A percentile compares a stretch with the other conserved stretches of the same genome.
Evolutionary conservation across 2,113 vertebrate species (phyloP).

Genomic region (Myanophis thanlyinensis): DNA sequence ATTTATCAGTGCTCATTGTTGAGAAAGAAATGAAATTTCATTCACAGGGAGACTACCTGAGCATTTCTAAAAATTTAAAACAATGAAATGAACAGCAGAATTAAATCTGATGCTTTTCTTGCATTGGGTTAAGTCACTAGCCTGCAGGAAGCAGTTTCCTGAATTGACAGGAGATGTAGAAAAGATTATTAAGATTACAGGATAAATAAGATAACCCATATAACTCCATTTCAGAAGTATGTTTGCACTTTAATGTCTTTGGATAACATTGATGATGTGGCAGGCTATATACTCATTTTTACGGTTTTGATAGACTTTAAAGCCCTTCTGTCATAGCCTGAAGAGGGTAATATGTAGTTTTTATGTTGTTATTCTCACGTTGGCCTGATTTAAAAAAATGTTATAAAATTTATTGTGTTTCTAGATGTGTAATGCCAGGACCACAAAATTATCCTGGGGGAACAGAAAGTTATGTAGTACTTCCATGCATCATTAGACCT

Average conservation of each 20-base stretch:
- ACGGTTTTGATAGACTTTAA: neutral
- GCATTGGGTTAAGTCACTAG: neutral
- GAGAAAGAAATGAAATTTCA: neutral
- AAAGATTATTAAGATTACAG: neutral
- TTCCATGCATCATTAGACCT: conserved; percentile 10
- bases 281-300: neutral
- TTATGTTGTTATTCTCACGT: neutral
- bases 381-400: neutral
- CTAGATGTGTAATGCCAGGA: neutral
- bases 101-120: neutral
- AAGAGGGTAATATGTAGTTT: neutral
- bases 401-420: neutral
- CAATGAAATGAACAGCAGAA: neutral
- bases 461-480: neutral
- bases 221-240: neutral
- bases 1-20: neutral
- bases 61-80: neutral
- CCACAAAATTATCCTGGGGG: neutral
- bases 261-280: neutral
- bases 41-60: neutral
- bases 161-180: neutral
- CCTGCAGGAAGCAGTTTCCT: neutral
- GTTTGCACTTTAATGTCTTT: neutral
- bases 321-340: neutral
- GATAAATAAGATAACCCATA: neutral